A percentile compares a stretch with the other conserved stretches of the same genome.
phyloP scores from a whole-genome alignment of 2,888 invertebrate species.

The Eupithecia dodoneata region DNA sequence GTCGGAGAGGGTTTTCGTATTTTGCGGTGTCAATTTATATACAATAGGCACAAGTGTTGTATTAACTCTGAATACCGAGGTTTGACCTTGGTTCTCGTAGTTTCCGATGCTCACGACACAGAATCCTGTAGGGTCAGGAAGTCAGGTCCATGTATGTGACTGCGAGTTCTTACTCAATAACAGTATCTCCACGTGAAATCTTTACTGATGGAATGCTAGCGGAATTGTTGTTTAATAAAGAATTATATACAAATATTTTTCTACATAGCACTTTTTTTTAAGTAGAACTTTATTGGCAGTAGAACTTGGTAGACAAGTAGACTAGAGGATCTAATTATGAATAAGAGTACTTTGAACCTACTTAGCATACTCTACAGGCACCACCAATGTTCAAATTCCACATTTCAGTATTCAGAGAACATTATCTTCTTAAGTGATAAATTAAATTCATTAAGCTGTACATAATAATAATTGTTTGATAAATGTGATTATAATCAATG shows the following conservation, averaged over 20 bases:
- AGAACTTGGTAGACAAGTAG: background rate
- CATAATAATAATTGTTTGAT: background rate
- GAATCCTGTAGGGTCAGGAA: conserved; percentile 33
- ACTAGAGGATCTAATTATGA: background rate
- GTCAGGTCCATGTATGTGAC: conserved; percentile 34
- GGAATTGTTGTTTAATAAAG: conserved; percentile 6
- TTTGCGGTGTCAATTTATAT: background rate
- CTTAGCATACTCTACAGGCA: background rate
- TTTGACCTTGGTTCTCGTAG: conserved; percentile 31
- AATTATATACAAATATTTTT: background rate
- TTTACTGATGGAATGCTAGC: conserved; percentile 22
- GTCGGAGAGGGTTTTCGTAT: conserved; percentile 2
- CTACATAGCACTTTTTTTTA: background rate
- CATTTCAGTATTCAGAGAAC: background rate
- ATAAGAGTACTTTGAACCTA: background rate
- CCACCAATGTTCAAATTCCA: background rate
- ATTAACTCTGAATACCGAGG: conserved; percentile 21
- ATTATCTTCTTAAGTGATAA: background rate
- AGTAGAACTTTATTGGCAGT: background rate
- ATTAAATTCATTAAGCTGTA: background rate
- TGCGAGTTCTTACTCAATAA: conserved; percentile 33
- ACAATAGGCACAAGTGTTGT: conserved; percentile 12
- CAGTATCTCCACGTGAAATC: conserved; percentile 30
- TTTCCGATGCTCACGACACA: conserved; percentile 32
- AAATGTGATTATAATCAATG: conserved; percentile 16